A percentile compares a stretch with the other conserved stretches of the same genome.
Conservation (phyloP, 2,888 invertebrate species). For the Athalia circularis region DNA sequence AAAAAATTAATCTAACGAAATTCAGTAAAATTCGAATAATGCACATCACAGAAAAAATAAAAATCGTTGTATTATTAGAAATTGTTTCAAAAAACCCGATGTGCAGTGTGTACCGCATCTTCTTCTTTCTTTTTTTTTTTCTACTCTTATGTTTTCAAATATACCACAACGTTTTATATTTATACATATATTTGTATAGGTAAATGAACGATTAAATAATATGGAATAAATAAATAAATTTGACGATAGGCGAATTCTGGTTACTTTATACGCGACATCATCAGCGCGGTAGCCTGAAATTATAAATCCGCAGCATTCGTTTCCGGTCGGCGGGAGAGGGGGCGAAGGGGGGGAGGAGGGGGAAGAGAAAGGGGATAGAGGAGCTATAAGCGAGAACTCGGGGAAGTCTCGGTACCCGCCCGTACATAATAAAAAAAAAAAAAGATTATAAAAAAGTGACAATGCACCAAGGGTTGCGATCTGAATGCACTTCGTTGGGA, state of each 20-base stretch:
- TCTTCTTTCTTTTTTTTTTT: no score
- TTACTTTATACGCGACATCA: background rate
- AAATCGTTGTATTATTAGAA: no score
- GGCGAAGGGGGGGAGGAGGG: slow-evolving; percentile 3
- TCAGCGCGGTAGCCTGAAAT: slow-evolving; percentile 1
- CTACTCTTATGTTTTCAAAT: no score
- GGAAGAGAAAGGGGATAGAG: background rate
- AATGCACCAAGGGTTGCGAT: slow-evolving; percentile 71
- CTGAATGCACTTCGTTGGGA: slow-evolving; percentile 69
- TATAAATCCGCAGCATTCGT: background rate
- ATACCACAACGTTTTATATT: no score
- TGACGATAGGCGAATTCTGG: background rate
- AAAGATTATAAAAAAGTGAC: slow-evolving; percentile 55
- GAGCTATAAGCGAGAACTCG: background rate
- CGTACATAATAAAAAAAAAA: slow-evolving; percentile 51
- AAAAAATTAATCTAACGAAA: no score
- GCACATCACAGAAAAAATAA: no score
- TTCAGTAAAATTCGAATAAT: no score
- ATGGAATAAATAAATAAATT: background rate
- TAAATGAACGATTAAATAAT: background rate
- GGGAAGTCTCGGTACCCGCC: slow-evolving; percentile 43
- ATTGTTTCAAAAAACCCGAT: no score
- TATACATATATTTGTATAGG: no score
- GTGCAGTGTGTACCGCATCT: no score
- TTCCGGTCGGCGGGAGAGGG: background rate